Conservation (phyloP, 2,888 invertebrate genomes). For the Calameuta filiformis region DNA sequence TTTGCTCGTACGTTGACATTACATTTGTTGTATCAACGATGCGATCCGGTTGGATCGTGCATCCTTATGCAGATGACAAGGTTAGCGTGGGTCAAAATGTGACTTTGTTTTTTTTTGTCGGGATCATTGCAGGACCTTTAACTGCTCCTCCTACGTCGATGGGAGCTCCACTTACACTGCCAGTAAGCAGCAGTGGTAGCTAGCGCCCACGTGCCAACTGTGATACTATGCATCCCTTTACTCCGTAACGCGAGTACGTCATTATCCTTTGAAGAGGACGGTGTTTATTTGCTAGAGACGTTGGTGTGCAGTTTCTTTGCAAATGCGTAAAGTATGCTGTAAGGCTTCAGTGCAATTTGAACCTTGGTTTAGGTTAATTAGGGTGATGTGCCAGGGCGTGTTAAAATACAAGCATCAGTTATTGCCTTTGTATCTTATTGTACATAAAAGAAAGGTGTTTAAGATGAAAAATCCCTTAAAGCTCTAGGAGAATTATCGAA, state of each 20-base stretch:
- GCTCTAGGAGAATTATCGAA: not conserved
- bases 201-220: slow-evolving; percentile 65
- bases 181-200: slow-evolving; percentile 64
- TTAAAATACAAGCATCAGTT: slow-evolving; percentile 49
- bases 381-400: slow-evolving; percentile 42
- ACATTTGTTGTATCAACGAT: not conserved
- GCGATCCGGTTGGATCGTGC: not conserved
- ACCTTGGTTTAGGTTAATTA: slow-evolving; percentile 46
- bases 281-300: slow-evolving; percentile 37
- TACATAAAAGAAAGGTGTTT: not conserved
- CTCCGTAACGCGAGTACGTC: slow-evolving; percentile 59
- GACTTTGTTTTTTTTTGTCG: slow-evolving; percentile 5
- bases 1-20: slow-evolving; percentile 4
- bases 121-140: slow-evolving; percentile 50
- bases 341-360: slow-evolving; percentile 61
- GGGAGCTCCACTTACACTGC: slow-evolving; percentile 63
- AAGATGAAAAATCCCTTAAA: not conserved
- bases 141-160: slow-evolving; percentile 62
- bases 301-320: slow-evolving; percentile 50
- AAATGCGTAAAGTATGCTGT: slow-evolving; percentile 48
- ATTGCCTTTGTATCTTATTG: not conserved
- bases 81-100: not conserved
- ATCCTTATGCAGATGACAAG: not conserved
- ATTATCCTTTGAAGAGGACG: slow-evolving; percentile 54
- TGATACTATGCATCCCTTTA: slow-evolving; percentile 62